Conservation (phyloP, 2,888 invertebrate species). For the Calameuta pallipes region DNA sequence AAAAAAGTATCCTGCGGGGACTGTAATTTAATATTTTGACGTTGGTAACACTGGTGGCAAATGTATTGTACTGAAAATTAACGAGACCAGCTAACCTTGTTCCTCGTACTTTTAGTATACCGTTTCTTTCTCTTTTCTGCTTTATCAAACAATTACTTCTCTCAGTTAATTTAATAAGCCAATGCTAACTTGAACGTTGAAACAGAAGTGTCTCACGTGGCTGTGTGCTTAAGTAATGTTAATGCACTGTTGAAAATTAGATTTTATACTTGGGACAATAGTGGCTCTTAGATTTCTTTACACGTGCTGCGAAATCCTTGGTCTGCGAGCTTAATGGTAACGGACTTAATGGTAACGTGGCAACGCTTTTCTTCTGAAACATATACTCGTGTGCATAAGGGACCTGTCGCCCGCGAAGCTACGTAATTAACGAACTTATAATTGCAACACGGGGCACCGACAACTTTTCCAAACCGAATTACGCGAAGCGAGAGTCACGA, state of each 20-base stretch:
- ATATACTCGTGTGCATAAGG: not conserved
- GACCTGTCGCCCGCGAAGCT: not conserved
- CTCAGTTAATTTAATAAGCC: not conserved
- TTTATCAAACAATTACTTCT: not conserved
- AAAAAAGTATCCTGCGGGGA: not conserved
- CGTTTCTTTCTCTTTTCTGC: not conserved
- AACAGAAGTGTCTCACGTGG: not conserved
- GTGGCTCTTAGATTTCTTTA: not conserved
- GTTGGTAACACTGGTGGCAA: not conserved
- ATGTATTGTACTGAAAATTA: not conserved
- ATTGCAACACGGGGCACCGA: conserved; percentile 43
- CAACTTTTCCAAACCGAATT: conserved; percentile 30
- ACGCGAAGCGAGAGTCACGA: not conserved
- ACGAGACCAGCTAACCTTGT: not conserved
- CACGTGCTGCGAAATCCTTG: not conserved
- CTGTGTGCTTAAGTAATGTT: not conserved
- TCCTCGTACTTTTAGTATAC: not conserved
- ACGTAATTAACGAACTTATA: conserved; percentile 55
- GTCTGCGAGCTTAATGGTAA: not conserved
- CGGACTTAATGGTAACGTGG: not conserved
- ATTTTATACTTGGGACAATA: not conserved
- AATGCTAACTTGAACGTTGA: not conserved
- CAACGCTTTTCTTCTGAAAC: not conserved
- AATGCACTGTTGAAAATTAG: not conserved
- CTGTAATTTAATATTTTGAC: not conserved